phyloP scores from a whole-genome alignment of 1,140 invertebrate species.

The Acromyrmex heyeri region DNA sequence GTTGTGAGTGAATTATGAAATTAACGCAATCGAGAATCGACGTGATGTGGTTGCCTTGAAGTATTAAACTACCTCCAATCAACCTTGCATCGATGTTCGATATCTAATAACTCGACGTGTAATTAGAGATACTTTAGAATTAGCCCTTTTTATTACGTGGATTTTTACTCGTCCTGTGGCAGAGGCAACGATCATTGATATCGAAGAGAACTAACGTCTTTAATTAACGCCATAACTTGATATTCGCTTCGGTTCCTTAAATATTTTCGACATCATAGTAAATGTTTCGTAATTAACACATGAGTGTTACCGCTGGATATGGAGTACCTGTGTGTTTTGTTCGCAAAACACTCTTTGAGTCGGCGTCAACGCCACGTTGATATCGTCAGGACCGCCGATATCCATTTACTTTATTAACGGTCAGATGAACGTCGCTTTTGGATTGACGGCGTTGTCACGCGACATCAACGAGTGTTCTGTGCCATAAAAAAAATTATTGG shows the following conservation, averaged over 20 bases:
- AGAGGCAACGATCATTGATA: conserved; percentile 7
- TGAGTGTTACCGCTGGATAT: conserved; percentile 46
- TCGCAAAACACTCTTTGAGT: conserved; percentile 25
- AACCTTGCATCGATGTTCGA: conserved; percentile 73
- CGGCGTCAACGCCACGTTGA: not conserved
- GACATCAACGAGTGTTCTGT: conserved; percentile 40
- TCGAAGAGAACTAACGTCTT: not conserved
- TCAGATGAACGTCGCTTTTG: conserved; percentile 1
- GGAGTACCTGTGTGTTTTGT: conserved; percentile 49
- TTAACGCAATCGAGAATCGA: conserved; percentile 54
- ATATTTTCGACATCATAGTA: conserved; percentile 35
- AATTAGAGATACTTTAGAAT: conserved; percentile 69
- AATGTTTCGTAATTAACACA: conserved; percentile 48
- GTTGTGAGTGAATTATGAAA: conserved; percentile 76
- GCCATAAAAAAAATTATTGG: conserved; percentile 22
- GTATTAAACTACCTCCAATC: conserved; percentile 65
- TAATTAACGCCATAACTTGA: conserved; percentile 13
- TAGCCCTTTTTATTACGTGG: conserved; percentile 66
- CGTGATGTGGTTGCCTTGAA: conserved; percentile 70
- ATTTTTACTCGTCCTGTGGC: conserved; percentile 55
- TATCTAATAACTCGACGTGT: conserved; percentile 69
- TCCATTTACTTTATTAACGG: conserved; percentile 3
- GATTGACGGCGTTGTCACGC: conserved; percentile 7
- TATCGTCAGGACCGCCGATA: not conserved
- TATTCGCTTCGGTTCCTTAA: conserved; percentile 41